Conservation (phyloP, 2,888 invertebrate genomes). For the Julus scandinavius region DNA sequence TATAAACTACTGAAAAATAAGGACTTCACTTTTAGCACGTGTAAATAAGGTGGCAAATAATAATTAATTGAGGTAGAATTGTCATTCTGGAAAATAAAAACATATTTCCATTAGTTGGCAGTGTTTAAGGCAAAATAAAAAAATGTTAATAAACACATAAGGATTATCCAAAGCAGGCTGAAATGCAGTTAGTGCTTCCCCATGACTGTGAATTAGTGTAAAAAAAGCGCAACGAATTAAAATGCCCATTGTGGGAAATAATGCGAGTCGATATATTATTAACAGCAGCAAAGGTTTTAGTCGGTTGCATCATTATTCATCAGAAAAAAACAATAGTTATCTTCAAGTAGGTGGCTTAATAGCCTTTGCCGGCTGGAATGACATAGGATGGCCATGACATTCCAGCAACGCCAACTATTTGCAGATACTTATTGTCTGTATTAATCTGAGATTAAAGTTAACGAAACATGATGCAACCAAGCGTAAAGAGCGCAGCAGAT, state of each 20-base stretch:
- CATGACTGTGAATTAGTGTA: not conserved
- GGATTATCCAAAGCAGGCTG: slow-evolving; percentile 2
- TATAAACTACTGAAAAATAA: not conserved
- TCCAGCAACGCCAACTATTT: not conserved
- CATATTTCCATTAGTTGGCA: not conserved
- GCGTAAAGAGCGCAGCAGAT: not conserved
- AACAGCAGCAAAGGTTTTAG: not conserved
- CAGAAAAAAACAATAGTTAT: not conserved
- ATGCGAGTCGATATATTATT: slow-evolving; percentile 26
- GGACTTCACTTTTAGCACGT: not conserved
- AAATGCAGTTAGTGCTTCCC: not conserved
- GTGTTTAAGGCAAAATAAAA: not conserved
- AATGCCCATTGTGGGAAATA: slow-evolving; percentile 1
- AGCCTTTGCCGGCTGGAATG: not conserved
- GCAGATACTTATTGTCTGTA: not conserved
- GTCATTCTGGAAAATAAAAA: not conserved
- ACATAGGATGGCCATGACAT: not conserved
- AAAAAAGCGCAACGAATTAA: not conserved
- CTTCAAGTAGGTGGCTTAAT: not conserved
- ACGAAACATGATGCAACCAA: not conserved
- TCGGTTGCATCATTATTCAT: not conserved
- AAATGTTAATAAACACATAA: not conserved
- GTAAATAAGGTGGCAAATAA: not conserved
- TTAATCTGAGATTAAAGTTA: not conserved
- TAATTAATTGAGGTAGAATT: slow-evolving; percentile 6